Evolutionary conservation across 2,113 vertebrate species (phyloP).

Genomic region (Salvelinus fontinalis): DNA sequence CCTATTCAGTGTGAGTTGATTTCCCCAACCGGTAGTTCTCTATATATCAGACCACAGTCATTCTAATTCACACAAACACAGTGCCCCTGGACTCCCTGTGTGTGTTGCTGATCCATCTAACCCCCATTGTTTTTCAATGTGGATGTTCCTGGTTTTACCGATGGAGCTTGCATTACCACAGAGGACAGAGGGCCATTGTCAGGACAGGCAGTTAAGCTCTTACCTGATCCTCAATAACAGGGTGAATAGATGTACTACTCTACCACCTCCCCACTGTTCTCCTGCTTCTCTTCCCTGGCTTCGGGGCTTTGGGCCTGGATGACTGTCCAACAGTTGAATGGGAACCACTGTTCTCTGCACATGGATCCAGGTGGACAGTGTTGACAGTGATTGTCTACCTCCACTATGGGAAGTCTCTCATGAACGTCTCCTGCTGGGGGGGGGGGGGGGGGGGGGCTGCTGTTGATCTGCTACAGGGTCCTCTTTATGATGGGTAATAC

Average conservation of each 20-base stretch:
- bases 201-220: conserved; percentile 38
- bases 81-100: background rate
- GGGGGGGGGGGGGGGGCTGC: background rate
- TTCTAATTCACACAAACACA: conserved; percentile 28
- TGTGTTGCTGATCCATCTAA: too few species aligned
- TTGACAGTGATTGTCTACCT: background rate
- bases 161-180: conserved; percentile 45
- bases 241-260: conserved; percentile 27
- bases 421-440: background rate
- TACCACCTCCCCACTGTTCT: conserved; percentile 4
- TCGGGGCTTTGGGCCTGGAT: background rate
- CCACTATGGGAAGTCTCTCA: background rate
- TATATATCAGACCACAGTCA: background rate
- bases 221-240: conserved; percentile 34
- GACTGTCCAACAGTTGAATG: conserved; percentile 23
- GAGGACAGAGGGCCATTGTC: conserved; percentile 44
- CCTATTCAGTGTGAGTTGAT: conserved; percentile 59
- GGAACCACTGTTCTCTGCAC: background rate
- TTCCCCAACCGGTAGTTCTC: conserved; percentile 51
- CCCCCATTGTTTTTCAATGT: conserved; percentile 24
- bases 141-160: conserved; percentile 19
- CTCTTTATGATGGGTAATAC: background rate
- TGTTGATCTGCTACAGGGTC: background rate
- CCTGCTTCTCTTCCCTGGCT: conserved; percentile 16
- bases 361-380: too few species aligned